Percentiles rank a stretch among this genome's conserved stretches.
Evolutionary conservation across 2,797 vertebrate species (phyloP).

Genomic region (Schizothorax lantsangensis): DNA sequence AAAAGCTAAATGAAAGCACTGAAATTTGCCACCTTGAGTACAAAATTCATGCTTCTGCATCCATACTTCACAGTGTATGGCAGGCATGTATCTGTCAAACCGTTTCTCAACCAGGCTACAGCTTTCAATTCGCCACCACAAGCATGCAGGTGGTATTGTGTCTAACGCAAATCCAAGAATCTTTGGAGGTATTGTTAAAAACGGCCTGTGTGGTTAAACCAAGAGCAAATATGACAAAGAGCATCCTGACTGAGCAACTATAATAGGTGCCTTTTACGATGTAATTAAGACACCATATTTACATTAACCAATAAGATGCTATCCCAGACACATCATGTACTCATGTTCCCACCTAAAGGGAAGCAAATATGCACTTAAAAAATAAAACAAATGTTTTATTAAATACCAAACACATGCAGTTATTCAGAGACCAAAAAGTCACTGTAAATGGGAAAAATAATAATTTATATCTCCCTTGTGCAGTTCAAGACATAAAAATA

Average conservation of each 20-base stretch:
- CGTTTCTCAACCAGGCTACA: constrained; percentile 8
- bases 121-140: constrained; percentile 27
- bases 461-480: neutral
- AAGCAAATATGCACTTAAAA: neutral
- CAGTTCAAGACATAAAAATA: neutral
- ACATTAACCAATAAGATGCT: neutral
- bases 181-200: constrained; percentile 72
- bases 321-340: neutral
- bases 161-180: constrained; percentile 40
- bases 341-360: neutral
- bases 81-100: constrained; percentile 10
- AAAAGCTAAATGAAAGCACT: neutral
- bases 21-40: constrained; percentile 8
- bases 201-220: constrained; percentile 56
- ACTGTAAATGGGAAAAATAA: neutral
- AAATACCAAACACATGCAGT: neutral
- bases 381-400: constrained; percentile 1
- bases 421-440: neutral
- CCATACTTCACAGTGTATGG: constrained; percentile 33
- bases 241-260: constrained; percentile 9
- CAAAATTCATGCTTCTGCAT: constrained; percentile 20
- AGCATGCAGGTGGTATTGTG: constrained; percentile 18
- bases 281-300: neutral
- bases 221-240: constrained; percentile 33
- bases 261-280: neutral